Evolutionary conservation across 2,797 vertebrate genomes (phyloP).

Genomic region (Amblyopsis hoosieri): DNA sequence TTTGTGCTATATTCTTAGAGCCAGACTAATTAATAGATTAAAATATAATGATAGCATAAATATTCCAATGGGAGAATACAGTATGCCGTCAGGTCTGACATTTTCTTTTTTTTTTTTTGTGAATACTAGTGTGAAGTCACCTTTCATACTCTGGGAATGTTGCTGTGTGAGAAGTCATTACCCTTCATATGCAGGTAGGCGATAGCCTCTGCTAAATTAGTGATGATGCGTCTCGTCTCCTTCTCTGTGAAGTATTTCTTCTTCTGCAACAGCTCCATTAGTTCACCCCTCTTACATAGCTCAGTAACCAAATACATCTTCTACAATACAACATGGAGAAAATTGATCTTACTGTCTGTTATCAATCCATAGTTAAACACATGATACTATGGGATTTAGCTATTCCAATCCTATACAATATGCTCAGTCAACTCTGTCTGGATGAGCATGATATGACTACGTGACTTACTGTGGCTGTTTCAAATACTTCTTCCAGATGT

Average conservation of each 20-base stretch:
- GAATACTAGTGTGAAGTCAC: neutral
- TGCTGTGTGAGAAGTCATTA: constrained; percentile 45
- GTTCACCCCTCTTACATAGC: constrained; percentile 84
- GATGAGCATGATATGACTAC: constrained; percentile 5
- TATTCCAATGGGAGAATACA: no score
- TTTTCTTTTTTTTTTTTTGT: no score
- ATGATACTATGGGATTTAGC: constrained; percentile 17
- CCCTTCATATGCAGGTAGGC: constrained; percentile 84
- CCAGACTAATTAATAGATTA: no score
- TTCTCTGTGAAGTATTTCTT: constrained; percentile 83
- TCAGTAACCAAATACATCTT: constrained; percentile 87
- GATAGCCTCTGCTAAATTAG: constrained; percentile 80
- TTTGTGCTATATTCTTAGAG: no score
- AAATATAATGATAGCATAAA: no score
- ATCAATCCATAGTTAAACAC: constrained; percentile 17
- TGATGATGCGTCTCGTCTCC: constrained; percentile 83
- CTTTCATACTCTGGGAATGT: constrained; percentile 17
- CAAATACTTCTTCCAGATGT: constrained; percentile 85
- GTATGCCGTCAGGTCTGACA: no score
- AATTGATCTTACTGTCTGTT: constrained; percentile 15
- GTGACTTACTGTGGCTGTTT: constrained; percentile 82
- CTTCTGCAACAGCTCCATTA: constrained; percentile 78
- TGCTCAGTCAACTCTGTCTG: constrained; percentile 7
- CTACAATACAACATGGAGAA: constrained; percentile 63
- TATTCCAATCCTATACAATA: constrained; percentile 18